These are phyloP conservation scores for Rhea pennata DNA, from an alignment of 2,113 vertebrate species.

Conservation along the genomic window DNA sequence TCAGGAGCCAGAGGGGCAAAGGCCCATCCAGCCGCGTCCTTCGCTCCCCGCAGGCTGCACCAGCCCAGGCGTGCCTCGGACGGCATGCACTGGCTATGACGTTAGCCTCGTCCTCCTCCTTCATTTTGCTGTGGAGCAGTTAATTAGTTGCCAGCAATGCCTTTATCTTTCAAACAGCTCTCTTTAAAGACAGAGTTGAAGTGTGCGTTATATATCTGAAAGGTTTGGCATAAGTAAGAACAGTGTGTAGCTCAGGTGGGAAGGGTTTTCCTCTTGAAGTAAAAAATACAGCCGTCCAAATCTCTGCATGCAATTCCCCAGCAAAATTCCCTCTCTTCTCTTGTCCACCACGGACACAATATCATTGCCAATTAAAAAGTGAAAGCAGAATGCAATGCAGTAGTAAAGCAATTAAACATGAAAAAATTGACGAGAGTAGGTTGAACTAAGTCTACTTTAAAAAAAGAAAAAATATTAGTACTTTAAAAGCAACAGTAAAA, in stretches of 20 bases:
- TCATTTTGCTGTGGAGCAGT: background rate
- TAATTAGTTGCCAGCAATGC: background rate
- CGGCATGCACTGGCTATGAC: rapidly evolving
- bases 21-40: background rate
- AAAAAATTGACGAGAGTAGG: background rate
- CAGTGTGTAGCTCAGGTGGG: background rate
- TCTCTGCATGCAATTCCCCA: background rate
- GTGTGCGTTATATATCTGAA: rapidly evolving
- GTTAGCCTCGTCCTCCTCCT: background rate
- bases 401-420: slow-evolving; percentile 25
- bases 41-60: no score
- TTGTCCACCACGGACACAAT: background rate
- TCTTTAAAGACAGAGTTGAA: background rate
- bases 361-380: slow-evolving; percentile 5
- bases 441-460: background rate
- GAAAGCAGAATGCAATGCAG: background rate
- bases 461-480: background rate
- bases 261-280: background rate
- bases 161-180: background rate
- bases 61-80: background rate
- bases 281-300: background rate
- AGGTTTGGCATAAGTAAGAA: background rate
- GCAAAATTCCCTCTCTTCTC: background rate
- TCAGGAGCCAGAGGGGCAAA: background rate
- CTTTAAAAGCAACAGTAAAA: slow-evolving; percentile 19